These are phyloP conservation scores for Quadriops clusia DNA, from an alignment of 2,888 invertebrate species.

Conservation along the genomic window DNA sequence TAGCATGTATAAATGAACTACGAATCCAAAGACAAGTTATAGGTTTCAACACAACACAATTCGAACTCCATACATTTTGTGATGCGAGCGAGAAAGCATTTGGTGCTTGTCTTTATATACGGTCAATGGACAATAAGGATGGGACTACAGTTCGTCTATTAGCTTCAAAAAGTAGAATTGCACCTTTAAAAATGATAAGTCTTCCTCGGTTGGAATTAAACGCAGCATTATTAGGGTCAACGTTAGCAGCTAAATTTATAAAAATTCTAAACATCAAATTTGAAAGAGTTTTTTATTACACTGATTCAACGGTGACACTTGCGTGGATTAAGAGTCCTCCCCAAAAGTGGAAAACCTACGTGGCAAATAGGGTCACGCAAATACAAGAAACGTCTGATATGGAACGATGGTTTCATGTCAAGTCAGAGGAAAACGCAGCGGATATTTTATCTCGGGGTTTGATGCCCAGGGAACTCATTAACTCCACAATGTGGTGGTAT, in stretches of 20 bases:
- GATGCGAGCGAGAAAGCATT: constrained; percentile 5
- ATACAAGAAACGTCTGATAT: constrained; percentile 19
- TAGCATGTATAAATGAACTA: constrained; percentile 1
- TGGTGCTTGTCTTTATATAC: constrained; percentile 6
- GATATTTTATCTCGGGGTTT: constrained; percentile 23
- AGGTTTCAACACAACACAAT: neutral
- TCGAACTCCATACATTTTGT: constrained; percentile 5
- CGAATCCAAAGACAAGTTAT: constrained; percentile 6
- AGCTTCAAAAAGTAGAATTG: constrained; percentile 2
- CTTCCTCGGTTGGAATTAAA: constrained; percentile 2
- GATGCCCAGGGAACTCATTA: constrained; percentile 4
- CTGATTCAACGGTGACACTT: constrained; percentile 12
- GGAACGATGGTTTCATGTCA: constrained; percentile 20
- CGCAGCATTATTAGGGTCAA: neutral
- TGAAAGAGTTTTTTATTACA: constrained; percentile 10
- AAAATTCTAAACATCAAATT: constrained; percentile 2
- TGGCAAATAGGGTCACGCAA: constrained; percentile 22
- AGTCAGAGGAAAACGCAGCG: constrained; percentile 21
- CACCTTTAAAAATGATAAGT: neutral
- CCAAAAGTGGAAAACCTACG: constrained; percentile 12
- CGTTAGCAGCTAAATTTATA: neutral
- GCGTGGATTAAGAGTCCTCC: constrained; percentile 10
- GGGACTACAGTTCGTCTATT: neutral
- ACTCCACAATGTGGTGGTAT: constrained; percentile 12
- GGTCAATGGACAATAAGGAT: neutral